These are phyloP conservation scores for Apodemus agrarius DNA, from an alignment of 2,797 vertebrate genomes.

Conservation along the genomic window DNA sequence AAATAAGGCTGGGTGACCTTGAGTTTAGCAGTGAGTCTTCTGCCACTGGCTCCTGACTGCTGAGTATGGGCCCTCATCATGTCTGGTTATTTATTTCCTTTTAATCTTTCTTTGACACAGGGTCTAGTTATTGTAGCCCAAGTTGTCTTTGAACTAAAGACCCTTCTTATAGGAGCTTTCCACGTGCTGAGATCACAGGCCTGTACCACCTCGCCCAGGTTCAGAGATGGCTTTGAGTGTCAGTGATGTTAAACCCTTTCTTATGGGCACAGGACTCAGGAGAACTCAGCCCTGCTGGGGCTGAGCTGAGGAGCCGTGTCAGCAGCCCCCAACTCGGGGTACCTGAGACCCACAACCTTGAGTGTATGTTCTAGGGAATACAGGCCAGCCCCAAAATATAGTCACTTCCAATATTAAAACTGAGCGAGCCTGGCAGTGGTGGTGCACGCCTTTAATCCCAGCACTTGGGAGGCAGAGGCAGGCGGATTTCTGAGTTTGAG, in stretches of 20 bases:
- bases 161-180: too few relatives aligned
- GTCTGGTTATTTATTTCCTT: neutral
- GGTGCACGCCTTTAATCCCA: too few relatives aligned
- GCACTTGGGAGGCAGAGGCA: too few relatives aligned
- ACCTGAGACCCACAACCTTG: neutral
- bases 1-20: neutral
- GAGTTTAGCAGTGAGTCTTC: neutral
- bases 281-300: neutral
- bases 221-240: neutral
- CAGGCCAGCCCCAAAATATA: neutral
- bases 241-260: neutral
- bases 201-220: neutral
- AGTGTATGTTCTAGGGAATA: neutral
- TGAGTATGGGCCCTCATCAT: neutral
- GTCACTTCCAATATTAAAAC: neutral
- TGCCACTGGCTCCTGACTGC: neutral
- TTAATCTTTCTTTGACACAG: neutral
- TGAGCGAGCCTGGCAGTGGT: too few relatives aligned
- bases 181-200: neutral
- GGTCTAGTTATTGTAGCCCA: neutral
- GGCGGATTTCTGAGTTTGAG: too few relatives aligned
- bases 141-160: neutral
- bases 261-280: neutral
- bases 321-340: neutral
- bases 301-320: neutral